Conservation (phyloP, 2,888 invertebrate genomes). For the Drosophila diplacantha region DNA sequence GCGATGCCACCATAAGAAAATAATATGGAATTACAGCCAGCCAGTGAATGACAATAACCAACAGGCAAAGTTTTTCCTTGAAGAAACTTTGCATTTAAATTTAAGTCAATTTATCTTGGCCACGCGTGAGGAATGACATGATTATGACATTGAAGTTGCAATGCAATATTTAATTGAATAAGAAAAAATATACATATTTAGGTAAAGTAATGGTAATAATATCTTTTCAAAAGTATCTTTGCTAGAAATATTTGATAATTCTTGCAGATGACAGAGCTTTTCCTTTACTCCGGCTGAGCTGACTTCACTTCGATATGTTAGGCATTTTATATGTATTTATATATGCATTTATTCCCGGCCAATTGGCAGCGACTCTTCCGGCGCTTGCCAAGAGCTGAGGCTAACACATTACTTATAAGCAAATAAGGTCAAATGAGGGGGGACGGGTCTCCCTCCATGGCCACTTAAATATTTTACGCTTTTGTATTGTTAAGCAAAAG, state of each 20-base stretch:
- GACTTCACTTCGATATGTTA: constrained; percentile 29
- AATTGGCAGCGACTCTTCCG: constrained; percentile 44
- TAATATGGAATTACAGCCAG: constrained; percentile 42
- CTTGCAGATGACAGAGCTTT: not conserved
- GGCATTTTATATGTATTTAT: constrained; percentile 16
- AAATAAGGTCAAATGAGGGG: constrained; percentile 54
- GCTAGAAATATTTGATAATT: not conserved
- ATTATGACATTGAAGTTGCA: not conserved
- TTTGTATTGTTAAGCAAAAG: constrained; percentile 58
- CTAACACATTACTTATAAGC: constrained; percentile 55
- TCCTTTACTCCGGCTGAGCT: constrained; percentile 4
- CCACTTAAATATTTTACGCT: constrained; percentile 65
- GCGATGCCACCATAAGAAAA: constrained; percentile 30
- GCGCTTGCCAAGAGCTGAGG: constrained; percentile 51
- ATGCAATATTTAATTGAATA: not conserved
- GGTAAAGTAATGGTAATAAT: no score
- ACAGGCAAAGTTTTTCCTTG: constrained; percentile 11
- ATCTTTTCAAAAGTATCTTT: not conserved
- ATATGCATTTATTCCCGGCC: constrained; percentile 33
- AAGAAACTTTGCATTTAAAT: constrained; percentile 2
- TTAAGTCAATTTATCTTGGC: not conserved
- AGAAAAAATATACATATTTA: not conserved
- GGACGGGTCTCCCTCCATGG: constrained; percentile 20
- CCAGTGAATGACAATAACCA: constrained; percentile 39
- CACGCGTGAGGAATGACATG: not conserved